Evolutionary conservation across 1,140 invertebrate species (phyloP).

Genomic region (Drosophila setifemur): DNA sequence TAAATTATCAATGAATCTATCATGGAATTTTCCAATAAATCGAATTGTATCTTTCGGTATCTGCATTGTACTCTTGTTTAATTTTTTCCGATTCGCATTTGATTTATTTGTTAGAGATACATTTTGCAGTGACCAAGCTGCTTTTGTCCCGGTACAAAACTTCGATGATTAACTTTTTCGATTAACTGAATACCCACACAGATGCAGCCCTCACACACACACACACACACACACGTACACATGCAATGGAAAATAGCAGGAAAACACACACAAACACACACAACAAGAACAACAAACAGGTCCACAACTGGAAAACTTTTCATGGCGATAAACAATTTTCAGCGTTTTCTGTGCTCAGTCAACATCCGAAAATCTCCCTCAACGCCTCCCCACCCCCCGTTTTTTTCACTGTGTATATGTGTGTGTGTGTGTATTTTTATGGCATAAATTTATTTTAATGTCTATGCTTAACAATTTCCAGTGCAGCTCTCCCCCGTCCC

Average conservation of each 20-base stretch:
- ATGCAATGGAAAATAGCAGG: slow-evolving; percentile 51
- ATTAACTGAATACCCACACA: slow-evolving; percentile 73
- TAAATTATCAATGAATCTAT: background rate
- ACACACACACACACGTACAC: slow-evolving; percentile 2
- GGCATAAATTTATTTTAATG: slow-evolving; percentile 80
- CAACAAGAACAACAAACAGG: slow-evolving; percentile 15
- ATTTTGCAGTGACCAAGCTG: slow-evolving; percentile 53
- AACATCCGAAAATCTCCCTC: background rate
- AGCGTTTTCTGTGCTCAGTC: slow-evolving; percentile 29
- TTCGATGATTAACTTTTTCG: slow-evolving; percentile 80
- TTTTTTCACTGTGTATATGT: background rate
- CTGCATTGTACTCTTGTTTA: too few relatives aligned
- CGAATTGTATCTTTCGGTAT: too few relatives aligned
- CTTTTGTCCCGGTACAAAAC: slow-evolving; percentile 44
- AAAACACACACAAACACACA: slow-evolving; percentile 31
- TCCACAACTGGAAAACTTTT: slow-evolving; percentile 62
- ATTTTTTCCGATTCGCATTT: too few relatives aligned
- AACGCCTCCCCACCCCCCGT: background rate
- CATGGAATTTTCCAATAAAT: background rate
- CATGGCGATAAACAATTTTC: slow-evolving; percentile 75
- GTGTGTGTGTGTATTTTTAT: slow-evolving; percentile 43
- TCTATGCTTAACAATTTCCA: slow-evolving; percentile 74
- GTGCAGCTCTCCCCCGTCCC: slow-evolving; percentile 3
- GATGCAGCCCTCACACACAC: slow-evolving; percentile 32
- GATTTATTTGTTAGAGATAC: slow-evolving; percentile 26